Conservation (phyloP, 1,140 invertebrate species). For the Drosophila miranda region DNA sequence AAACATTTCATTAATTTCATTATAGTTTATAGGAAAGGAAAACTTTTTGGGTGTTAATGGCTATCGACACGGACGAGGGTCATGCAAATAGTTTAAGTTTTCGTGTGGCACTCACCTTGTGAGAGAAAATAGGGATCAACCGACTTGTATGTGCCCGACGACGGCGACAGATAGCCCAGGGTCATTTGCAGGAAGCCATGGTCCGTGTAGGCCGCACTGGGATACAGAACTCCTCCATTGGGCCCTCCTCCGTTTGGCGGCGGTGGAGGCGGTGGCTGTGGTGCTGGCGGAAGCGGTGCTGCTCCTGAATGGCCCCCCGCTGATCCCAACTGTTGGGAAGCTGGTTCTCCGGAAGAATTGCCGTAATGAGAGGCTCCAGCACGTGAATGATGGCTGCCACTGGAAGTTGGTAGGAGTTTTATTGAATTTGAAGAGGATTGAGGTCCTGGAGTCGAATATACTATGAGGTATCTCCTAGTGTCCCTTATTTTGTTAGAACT, state of each 20-base stretch:
- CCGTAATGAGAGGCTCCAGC: slow-evolving; percentile 13
- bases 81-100: not conserved
- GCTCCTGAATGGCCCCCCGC: slow-evolving; percentile 40
- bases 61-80: slow-evolving; percentile 24
- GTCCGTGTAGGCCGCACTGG: slow-evolving; percentile 82
- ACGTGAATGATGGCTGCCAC: slow-evolving; percentile 13
- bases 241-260: slow-evolving; percentile 36
- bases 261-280: slow-evolving; percentile 87
- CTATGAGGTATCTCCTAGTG: no score
- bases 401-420: not conserved
- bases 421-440: no score
- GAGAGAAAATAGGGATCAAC: slow-evolving; percentile 87
- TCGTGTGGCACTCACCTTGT: slow-evolving; percentile 83
- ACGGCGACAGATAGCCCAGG: slow-evolving; percentile 86
- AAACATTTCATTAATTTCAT: slow-evolving; percentile 58
- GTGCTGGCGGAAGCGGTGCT: slow-evolving; percentile 84
- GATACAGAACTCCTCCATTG: slow-evolving; percentile 66
- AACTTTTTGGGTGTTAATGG: slow-evolving; percentile 71
- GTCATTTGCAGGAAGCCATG: slow-evolving; percentile 86
- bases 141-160: slow-evolving; percentile 85
- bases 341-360: slow-evolving; percentile 1
- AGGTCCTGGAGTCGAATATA: no score
- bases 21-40: slow-evolving; percentile 21
- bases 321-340: slow-evolving; percentile 18
- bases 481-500: no score